These are phyloP conservation scores for Eulemur mongoz DNA, from an alignment of 2,797 vertebrate species.

Conservation along the genomic window DNA sequence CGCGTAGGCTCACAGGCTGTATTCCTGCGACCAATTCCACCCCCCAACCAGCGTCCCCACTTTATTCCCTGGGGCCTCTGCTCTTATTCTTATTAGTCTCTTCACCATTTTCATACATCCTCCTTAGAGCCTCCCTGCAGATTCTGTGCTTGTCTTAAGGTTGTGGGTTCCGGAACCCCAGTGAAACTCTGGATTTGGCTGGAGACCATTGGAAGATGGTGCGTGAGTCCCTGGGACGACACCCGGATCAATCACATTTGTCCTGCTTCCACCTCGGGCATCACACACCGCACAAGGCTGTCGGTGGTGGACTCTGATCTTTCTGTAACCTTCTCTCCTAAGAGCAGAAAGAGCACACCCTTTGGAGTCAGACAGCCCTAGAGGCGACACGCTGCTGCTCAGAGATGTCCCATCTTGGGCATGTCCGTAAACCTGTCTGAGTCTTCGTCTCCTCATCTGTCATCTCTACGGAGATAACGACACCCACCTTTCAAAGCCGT, in stretches of 20 bases:
- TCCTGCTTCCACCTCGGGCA: background rate
- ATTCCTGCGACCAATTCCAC: background rate
- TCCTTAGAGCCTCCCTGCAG: background rate
- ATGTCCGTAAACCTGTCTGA: background rate
- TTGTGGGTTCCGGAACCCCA: background rate
- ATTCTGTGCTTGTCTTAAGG: background rate
- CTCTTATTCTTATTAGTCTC: background rate
- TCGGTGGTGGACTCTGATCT: background rate
- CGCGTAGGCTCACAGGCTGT: background rate
- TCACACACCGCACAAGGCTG: fast-evolving
- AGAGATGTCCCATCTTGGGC: background rate
- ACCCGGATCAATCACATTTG: fast-evolving
- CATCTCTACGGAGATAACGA: background rate
- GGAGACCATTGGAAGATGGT: background rate
- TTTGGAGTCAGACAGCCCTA: background rate
- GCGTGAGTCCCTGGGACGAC: background rate
- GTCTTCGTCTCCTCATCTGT: background rate
- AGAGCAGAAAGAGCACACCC: background rate
- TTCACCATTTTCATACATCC: background rate
- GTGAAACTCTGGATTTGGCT: background rate
- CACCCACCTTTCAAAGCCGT: background rate
- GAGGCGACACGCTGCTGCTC: background rate
- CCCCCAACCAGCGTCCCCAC: background rate
- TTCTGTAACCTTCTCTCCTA: background rate
- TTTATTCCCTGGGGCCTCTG: background rate